Evolutionary conservation across 92 coral and sea anemone genomes (phyloP), one percentile per base, ranked within the genome.

Genomic region (Scolanthus callimorphus): DNA sequence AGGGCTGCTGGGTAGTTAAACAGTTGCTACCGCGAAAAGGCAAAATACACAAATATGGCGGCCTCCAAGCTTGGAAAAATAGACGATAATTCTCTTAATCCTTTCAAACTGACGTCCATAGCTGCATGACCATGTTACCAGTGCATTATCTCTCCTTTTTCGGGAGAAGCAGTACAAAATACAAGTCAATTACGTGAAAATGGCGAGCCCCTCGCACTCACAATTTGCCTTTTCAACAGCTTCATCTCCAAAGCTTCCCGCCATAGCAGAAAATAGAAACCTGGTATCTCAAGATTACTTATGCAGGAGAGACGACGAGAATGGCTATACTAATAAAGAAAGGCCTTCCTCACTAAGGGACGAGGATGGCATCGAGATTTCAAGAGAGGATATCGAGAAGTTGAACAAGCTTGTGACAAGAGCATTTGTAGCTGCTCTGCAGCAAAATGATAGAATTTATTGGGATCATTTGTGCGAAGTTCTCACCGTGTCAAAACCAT

Each of bases 381-480:
- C 73, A 17, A 70, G 68, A 55, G 67, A 52, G 8, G 88, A 82
- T 57, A 72, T 70, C 13, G 59, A 64, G 41, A 75, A 73, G 23
- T 74, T 94, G 26, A 70, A 75, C 20, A 76, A 81, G 43, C 78
- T 81, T 52, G 91, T 94, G 17, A 78, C 88, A 24, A 73, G 81
- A 23, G 64, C 88, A n/a, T 94, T 94, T 48, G 78, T 94, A 56
- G 49, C 71, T 30, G 91, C 95, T 47, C 67, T 94, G 57, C 99
- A 94, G 29, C 81, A 63, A 57, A 53, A 86, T 26, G 77, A 54
- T 20, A 28, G 60, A 3, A 52, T 53, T 24, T 65, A 63, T 31
- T 94, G 99, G 99, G 56, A 70, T 69, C 81, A 90, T 63, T 73
- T 94, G 52, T 66, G 92, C 28, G 95, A 94, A 17, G 86, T 89